These are phyloP conservation scores for Amblyjoppa proteus DNA, from an alignment of 2,888 invertebrate genomes.

Conservation along the genomic window DNA sequence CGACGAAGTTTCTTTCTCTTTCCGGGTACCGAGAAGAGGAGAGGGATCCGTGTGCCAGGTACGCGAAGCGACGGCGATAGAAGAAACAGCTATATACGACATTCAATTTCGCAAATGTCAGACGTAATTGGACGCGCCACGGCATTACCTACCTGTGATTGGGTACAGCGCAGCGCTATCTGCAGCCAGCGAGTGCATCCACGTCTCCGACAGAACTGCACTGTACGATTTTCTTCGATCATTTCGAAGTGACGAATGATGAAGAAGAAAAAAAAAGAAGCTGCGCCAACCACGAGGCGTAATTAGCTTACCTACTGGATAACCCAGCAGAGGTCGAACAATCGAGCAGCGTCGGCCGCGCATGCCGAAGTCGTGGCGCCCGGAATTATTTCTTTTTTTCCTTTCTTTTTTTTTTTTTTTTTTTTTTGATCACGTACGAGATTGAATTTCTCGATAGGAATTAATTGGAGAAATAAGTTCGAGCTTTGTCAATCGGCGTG, in stretches of 20 bases:
- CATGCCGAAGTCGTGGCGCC: neutral
- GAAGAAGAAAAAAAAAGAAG: constrained; percentile 12
- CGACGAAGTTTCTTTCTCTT: constrained; percentile 12
- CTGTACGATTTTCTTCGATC: neutral
- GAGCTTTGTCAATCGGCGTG: constrained; percentile 7
- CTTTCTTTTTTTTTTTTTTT: neutral
- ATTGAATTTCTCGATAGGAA: neutral
- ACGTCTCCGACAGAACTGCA: neutral
- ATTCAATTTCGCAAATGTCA: constrained; percentile 71
- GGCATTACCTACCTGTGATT: constrained; percentile 41
- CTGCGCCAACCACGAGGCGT: constrained; percentile 6
- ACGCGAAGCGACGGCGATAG: constrained; percentile 27
- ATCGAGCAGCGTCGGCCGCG: constrained; percentile 7
- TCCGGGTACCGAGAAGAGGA: neutral
- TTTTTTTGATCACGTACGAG: neutral
- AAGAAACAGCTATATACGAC: constrained; percentile 36
- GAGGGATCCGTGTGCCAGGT: constrained; percentile 32
- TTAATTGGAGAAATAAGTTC: neutral
- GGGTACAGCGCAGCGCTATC: constrained; percentile 4
- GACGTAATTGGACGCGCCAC: constrained; percentile 62
- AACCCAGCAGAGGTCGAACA: constrained; percentile 28
- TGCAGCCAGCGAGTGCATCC: constrained; percentile 6
- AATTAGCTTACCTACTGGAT: constrained; percentile 47
- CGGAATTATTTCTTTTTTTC: neutral
- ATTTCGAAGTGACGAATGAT: constrained; percentile 8